Conservation (phyloP, 2,797 vertebrate genomes). For the Decapterus maruadsi region DNA sequence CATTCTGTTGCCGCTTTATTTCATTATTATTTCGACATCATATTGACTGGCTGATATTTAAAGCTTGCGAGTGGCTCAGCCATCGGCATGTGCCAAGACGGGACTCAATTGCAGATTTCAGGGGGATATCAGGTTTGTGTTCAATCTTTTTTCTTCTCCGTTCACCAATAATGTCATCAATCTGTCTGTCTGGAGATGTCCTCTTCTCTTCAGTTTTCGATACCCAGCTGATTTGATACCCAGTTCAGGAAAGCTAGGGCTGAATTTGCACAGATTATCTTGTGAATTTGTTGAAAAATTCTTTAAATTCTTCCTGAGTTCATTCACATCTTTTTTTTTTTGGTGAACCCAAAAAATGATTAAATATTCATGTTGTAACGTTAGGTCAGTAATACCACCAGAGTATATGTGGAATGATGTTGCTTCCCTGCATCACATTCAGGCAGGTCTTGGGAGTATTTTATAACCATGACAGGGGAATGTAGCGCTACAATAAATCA, state of each 20-base stretch:
- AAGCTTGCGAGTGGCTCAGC: constrained; percentile 57
- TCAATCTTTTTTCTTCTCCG: constrained; percentile 44
- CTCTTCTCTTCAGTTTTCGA: neutral
- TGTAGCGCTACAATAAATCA: constrained; percentile 67
- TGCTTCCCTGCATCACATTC: constrained; percentile 45
- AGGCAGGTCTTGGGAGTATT: constrained; percentile 52
- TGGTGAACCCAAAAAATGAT: constrained; percentile 23
- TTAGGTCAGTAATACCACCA: constrained; percentile 25
- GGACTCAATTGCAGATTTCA: constrained; percentile 63
- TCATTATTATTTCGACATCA: constrained; percentile 67
- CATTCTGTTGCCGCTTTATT: constrained; percentile 56
- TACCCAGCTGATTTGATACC: constrained; percentile 28
- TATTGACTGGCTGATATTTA: constrained; percentile 77
- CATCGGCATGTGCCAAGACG: constrained; percentile 35
- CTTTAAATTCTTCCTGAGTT: constrained; percentile 3
- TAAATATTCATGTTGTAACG: constrained; percentile 43
- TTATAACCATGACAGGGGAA: constrained; percentile 63
- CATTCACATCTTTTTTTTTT: constrained; percentile 26
- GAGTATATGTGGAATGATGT: constrained; percentile 32
- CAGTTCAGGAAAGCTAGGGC: constrained; percentile 8
- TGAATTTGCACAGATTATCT: constrained; percentile 2
- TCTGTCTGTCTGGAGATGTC: constrained; percentile 47
- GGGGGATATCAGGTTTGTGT: constrained; percentile 68
- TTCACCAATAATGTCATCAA: constrained; percentile 39
- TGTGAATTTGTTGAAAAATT: constrained; percentile 20